These are phyloP conservation scores for Tetheella fluctuosa DNA, from an alignment of 2,888 invertebrate genomes.

Conservation along the genomic window DNA sequence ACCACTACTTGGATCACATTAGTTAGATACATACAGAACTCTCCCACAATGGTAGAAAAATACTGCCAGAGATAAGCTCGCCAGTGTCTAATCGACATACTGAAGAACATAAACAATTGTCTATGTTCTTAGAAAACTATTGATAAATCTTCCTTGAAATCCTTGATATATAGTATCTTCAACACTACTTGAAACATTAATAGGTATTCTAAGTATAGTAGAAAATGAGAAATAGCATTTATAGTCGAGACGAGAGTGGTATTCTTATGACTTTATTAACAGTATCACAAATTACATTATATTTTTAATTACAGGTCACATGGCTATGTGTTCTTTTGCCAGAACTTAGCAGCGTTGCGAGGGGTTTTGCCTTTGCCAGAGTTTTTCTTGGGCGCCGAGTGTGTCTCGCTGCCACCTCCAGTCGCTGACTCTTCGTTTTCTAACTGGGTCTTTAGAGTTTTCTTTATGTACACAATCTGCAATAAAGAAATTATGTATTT, in stretches of 20 bases:
- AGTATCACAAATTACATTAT: constrained; percentile 36
- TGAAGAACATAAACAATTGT: too few species aligned
- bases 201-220: too few species aligned
- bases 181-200: too few species aligned
- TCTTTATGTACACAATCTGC: constrained; percentile 94
- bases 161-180: too few species aligned
- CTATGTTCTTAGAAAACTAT: too few species aligned
- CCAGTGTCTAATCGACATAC: too few species aligned
- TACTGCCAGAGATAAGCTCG: too few species aligned
- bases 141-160: too few species aligned
- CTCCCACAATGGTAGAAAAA: too few species aligned
- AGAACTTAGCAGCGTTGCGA: constrained; percentile 87
- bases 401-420: constrained; percentile 84
- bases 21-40: too few species aligned
- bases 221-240: background rate
- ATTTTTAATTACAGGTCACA: constrained; percentile 17
- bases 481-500: constrained; percentile 23
- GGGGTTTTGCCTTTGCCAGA: constrained; percentile 89
- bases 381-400: constrained; percentile 88
- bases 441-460: constrained; percentile 92
- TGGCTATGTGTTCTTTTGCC: constrained; percentile 84
- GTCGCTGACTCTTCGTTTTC: constrained; percentile 95
- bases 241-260: constrained; percentile 13
- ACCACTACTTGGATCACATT: too few species aligned
- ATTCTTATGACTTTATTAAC: constrained; percentile 27